phyloP scores from a whole-genome alignment of 2,113 vertebrate species.

The Dermatemys mawii region DNA sequence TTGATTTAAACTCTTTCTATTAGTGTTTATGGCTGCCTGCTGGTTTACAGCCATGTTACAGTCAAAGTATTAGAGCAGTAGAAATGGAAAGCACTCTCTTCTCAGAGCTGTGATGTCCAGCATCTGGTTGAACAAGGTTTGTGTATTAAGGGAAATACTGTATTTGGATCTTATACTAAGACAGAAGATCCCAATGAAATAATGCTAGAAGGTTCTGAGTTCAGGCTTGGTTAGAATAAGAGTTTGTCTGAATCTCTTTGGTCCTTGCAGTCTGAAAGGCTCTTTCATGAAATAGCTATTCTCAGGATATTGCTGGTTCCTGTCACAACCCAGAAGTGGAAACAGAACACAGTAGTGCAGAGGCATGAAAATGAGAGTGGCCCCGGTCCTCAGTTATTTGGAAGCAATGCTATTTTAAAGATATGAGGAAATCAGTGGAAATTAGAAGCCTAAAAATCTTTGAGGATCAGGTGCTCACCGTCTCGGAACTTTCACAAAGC shows the following conservation, averaged over 20 bases:
- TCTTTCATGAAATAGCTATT: not conserved
- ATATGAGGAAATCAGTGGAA: no score
- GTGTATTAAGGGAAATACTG: not conserved
- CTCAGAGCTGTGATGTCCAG: not conserved
- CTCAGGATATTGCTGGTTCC: rapidly evolving
- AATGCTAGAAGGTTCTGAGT: not conserved
- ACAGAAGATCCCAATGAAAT: not conserved
- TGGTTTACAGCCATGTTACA: conserved; percentile 31
- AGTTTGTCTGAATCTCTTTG: not conserved
- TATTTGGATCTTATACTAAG: not conserved
- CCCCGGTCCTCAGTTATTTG: no score
- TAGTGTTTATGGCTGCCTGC: conserved; percentile 60
- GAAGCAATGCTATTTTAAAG: no score
- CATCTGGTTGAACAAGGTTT: not conserved
- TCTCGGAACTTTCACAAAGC: not conserved
- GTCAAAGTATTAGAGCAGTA: conserved; percentile 12
- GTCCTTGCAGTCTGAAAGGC: not conserved
- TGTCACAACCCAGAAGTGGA: not conserved
- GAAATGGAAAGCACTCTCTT: not conserved
- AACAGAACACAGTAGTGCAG: not conserved
- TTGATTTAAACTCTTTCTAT: conserved; percentile 58
- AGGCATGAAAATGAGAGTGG: not conserved
- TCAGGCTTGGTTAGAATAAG: not conserved
- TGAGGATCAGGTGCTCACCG: no score
- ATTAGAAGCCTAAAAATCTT: no score